Base-by-base conservation (phyloP, 2,113 vertebrate species). In the Otis tarda region DNA sequence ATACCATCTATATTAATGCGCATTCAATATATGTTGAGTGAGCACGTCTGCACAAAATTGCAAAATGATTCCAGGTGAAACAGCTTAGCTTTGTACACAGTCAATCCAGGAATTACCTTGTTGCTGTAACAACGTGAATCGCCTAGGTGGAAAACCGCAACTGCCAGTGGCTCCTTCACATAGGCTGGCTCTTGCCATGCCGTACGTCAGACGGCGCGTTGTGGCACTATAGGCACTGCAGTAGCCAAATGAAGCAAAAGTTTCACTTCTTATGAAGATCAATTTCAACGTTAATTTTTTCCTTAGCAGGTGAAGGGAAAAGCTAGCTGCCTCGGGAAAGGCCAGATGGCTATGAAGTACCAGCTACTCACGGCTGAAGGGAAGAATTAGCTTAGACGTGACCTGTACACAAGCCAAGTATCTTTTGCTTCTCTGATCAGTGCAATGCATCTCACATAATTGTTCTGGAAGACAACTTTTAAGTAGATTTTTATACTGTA, bases 331-430 rank as follows among this genome's bases (percentile, higher is more conserved):
- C 61, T 23, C 1, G 0, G 61, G 69, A 55, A 60, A 56, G 31
- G 57, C 50, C 80, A 85, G 73, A 43, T 63, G 67, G 63, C 45
- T 35, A 39, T 0, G 0, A 30, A 73, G 67, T 7, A 28, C 21
- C 3, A 5, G 43, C n/a, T 1, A 21, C 35, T 78, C 68, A 20
- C 1, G 2, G 10, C 0, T 2, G 1, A 63, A n/a, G 43, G 4
- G 39, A 30, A 87, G 50, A 81, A 50, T 0, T 1, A 27, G 15
- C 59, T 53, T 16, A 23, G 63, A 50, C 6, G 1, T 8, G 1
- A 33, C 37, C 37, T 47, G 4, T 5, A 0, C 3, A 39, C 10
- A 43, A 28, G 39, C 30, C 45, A 64, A 57, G 10, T 13, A 16
- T 6, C 41, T 47, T 69, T 10, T 35, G 49, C 57, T 53, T n/a